A percentile compares a stretch with the other conserved stretches of the same genome.
phyloP scores from a whole-genome alignment of 2,888 invertebrate species.

The Epicampocera succincta region DNA sequence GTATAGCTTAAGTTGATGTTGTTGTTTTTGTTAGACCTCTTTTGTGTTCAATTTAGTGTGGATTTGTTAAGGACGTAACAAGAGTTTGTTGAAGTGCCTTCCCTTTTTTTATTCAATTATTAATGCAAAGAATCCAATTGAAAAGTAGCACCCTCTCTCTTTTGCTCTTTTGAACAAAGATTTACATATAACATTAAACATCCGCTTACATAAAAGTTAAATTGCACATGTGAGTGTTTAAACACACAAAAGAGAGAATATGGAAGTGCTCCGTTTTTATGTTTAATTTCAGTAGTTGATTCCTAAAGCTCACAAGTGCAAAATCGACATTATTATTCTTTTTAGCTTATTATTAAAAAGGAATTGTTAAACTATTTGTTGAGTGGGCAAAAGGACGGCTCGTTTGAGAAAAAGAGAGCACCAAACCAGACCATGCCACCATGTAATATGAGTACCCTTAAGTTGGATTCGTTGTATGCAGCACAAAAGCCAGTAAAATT shows the following conservation, averaged over 20 bases:
- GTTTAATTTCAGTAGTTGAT: slow-evolving; percentile 11
- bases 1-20: slow-evolving; percentile 34
- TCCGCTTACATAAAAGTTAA: background rate
- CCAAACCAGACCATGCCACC: slow-evolving; percentile 37
- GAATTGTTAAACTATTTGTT: slow-evolving; percentile 60
- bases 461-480: slow-evolving; percentile 20
- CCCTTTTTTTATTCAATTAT: slow-evolving; percentile 63
- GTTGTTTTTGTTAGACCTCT: slow-evolving; percentile 55
- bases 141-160: slow-evolving; percentile 9
- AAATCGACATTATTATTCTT: slow-evolving; percentile 57
- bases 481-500: slow-evolving; percentile 36
- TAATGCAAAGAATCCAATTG: slow-evolving; percentile 54
- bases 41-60: slow-evolving; percentile 65
- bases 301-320: slow-evolving; percentile 39
- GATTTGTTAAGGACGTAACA: slow-evolving; percentile 65
- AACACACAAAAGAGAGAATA: slow-evolving; percentile 24
- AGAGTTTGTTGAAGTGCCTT: slow-evolving; percentile 63
- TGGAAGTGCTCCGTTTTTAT: background rate
- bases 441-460: slow-evolving; percentile 38
- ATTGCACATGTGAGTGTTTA: slow-evolving; percentile 1
- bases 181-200: slow-evolving; percentile 33
- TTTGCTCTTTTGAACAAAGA: background rate
- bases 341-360: slow-evolving; percentile 62
- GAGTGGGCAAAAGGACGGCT: slow-evolving; percentile 32
- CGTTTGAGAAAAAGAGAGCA: slow-evolving; percentile 24